A percentile compares a stretch with the other conserved stretches of the same genome.
These are phyloP conservation scores for Podotricha telesiphe DNA, from an alignment of 2,888 invertebrate genomes.

Conservation along the genomic window DNA sequence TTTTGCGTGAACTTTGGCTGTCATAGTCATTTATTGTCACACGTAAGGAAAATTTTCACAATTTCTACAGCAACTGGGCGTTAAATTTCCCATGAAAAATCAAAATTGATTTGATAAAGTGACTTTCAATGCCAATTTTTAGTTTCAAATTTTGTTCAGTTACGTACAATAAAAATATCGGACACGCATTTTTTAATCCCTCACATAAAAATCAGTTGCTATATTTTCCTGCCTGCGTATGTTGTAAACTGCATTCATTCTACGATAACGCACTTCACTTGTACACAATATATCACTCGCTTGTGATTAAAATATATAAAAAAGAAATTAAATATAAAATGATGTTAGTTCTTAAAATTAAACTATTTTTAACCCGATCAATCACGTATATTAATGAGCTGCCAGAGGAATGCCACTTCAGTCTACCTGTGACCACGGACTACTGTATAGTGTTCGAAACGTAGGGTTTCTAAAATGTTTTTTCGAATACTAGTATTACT, in stretches of 20 bases:
- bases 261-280: slow-evolving; percentile 27
- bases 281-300: slow-evolving; percentile 18
- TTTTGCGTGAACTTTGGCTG: too few relatives aligned
- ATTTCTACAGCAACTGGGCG: too few relatives aligned
- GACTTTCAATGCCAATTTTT: slow-evolving; percentile 6
- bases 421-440: too few relatives aligned
- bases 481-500: too few relatives aligned
- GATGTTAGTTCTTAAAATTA: too few relatives aligned
- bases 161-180: slow-evolving; percentile 27
- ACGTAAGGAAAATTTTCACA: background rate
- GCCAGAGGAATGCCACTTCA: too few relatives aligned
- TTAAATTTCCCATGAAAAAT: background rate
- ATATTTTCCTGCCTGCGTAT: slow-evolving; percentile 17
- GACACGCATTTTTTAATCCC: slow-evolving; percentile 29
- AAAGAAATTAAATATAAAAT: too few relatives aligned
- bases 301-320: background rate
- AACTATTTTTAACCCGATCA: too few relatives aligned
- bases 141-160: slow-evolving; percentile 16
- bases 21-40: background rate
- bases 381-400: too few relatives aligned
- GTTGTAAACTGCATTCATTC: slow-evolving; percentile 31
- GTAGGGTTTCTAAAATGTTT: too few relatives aligned
- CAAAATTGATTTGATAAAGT: slow-evolving; percentile 1
- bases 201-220: slow-evolving; percentile 26
- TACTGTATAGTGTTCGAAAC: too few relatives aligned